Evolutionary conservation across 2,797 vertebrate species (phyloP), one percentile per base, ranked within the genome.

Genomic region (Sebastolobus alascanus): DNA sequence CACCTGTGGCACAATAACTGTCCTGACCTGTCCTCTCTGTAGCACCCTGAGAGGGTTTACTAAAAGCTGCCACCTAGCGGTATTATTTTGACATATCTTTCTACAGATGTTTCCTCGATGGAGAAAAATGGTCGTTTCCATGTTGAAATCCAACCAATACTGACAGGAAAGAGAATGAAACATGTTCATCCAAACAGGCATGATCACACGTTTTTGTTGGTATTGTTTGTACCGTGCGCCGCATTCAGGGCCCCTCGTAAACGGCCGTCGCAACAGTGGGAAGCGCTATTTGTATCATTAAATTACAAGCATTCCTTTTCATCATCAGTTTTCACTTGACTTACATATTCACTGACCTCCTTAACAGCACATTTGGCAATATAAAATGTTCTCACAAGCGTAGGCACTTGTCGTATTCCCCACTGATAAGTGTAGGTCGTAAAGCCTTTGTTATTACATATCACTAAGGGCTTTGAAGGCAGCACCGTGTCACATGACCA

Each of bases 401-500:
- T 52, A 8, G 6, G 3, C 16, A 16, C 11, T 10, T 1, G 14
- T 27, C 11, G 5, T 10, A 12, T 33, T 79, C 25, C 4, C 2
- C 13, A 25, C 25, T 25, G 25, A 25, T 25, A 25, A 25, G 25
- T 25, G 25, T 25, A 25, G 25, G 25, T 25, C 2, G 25, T 25
- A 25, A 37, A 25, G 14, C 12, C 0, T 3, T 20, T 2, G 25
- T 40, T 27, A 3, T 40, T 31, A 25, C 43, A 61, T 4, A 52
- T 77, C 16, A 55, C 43, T 3, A 22, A 27, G 13, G 81, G 16
- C 78, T 0, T 0, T 80, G 88, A 92, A 93, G 33, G 87, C 82
- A 75, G 33, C 93, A 72, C 11, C 0, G 27, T 31, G 86, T 94
- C 94, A 95, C 92, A 52, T 95, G 94, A 94, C 85, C 69, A 40